Conservation (phyloP, 2,797 vertebrate genomes). For the Acanthopagrus latus region DNA sequence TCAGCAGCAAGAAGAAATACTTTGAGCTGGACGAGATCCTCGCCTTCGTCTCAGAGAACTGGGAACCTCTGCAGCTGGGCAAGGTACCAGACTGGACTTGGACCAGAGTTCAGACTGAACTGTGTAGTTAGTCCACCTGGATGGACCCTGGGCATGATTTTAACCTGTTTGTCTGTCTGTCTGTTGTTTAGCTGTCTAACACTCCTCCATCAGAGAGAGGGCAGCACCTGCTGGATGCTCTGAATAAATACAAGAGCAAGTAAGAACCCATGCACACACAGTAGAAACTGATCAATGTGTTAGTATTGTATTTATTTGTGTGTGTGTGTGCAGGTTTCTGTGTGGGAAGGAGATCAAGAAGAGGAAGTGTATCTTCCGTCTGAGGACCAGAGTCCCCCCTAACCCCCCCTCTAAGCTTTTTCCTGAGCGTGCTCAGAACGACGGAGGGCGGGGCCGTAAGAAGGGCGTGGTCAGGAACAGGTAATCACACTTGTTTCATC, state of each 20-base stretch:
- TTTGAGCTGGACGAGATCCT: constrained; percentile 97
- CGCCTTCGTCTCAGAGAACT: constrained; percentile 91
- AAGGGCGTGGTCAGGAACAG: constrained; percentile 82
- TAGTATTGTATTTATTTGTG: background rate
- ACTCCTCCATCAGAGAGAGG: constrained; percentile 90
- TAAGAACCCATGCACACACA: constrained; percentile 73
- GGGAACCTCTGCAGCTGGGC: constrained; percentile 94
- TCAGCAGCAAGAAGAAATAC: constrained; percentile 98
- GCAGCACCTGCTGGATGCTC: constrained; percentile 91
- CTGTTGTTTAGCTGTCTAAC: constrained; percentile 86
- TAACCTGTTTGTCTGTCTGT: background rate
- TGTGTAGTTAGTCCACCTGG: background rate
- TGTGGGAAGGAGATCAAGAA: constrained; percentile 98
- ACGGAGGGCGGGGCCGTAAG: constrained; percentile 84
- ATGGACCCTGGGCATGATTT: too few relatives aligned
- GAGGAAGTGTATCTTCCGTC: constrained; percentile 97
- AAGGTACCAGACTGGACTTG: constrained; percentile 85
- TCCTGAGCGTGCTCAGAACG: constrained; percentile 87
- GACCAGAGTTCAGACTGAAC: background rate
- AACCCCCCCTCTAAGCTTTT: constrained; percentile 93
- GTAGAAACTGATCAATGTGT: background rate
- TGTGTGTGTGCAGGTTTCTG: constrained; percentile 87
- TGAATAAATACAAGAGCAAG: constrained; percentile 99
- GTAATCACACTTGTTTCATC: constrained; percentile 61
- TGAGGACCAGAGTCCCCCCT: constrained; percentile 93